Evolutionary conservation across 1,140 invertebrate genomes (phyloP), one percentile per base, ranked within the genome.

Genomic region (Potamilus streckersoni): DNA sequence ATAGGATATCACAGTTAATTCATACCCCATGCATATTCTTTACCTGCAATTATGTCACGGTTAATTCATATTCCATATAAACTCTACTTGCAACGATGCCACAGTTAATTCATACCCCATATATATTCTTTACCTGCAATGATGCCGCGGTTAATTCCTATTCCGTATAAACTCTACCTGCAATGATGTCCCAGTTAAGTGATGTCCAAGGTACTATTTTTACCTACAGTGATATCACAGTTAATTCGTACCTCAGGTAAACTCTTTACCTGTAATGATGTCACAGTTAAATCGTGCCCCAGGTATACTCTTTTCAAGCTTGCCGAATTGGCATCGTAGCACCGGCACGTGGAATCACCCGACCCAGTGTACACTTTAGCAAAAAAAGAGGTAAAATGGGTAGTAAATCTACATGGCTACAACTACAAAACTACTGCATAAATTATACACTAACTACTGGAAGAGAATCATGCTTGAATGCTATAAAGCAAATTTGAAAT

Each of bases 261-360:
- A 31, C 27, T 31, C 27, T 31, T 69, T 81, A 91, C 86, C 78
- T 87, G 85, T 12, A 92, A 67, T 59, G 85, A 86, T 49, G 88
- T 91, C n/a, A 92, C 84, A 71, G 88, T 83, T 3, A 84, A 83
- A 62, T 82, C 76, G 76, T 92, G 91, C 0, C 91, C 91, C 58
- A 77, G 73, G 79, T 89, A 91, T 2, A 76, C 80, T 27, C 89
- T 79, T 79, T 87, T 89, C 23, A 91, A 62, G 19, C 85, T 80
- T 31, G 89, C 91, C 14, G 90, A 91, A 82, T 91, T 92, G 4
- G 91, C 86, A 79, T 92, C 91, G 80, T 87, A 92, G 70, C 90
- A 89, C 65, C 90, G 68, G 4, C 81, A 87, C 0, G 78, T 66
- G 12, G 81, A 64, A 79, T 91, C 90, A 0, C 89, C 90, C 79